Conservation (phyloP, 1,140 invertebrate species). For the Mylabris phalerata region DNA sequence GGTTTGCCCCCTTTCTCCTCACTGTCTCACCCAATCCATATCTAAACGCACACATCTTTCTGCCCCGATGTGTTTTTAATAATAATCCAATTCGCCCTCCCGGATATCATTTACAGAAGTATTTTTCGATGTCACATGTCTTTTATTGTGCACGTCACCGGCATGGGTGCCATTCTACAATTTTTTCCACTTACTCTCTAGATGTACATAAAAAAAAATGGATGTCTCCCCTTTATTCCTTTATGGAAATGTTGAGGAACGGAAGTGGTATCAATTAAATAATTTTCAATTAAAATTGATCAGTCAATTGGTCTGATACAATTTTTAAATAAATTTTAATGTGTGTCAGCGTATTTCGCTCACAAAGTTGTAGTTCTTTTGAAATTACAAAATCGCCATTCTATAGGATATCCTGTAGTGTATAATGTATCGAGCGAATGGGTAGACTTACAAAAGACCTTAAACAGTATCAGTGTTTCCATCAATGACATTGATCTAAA, state of each 20-base stretch:
- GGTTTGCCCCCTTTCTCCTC: background rate
- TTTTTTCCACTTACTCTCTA: background rate
- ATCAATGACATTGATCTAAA: conserved; percentile 23
- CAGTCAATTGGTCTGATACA: too few species aligned
- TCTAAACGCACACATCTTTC: conserved; percentile 11
- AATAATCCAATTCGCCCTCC: conserved; percentile 17
- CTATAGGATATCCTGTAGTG: conserved; percentile 18
- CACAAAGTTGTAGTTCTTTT: background rate
- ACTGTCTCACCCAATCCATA: background rate
- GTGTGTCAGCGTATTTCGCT: background rate
- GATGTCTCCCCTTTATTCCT: too few species aligned
- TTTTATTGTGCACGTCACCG: conserved; percentile 21
- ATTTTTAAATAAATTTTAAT: too few species aligned
- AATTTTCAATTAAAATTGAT: too few species aligned
- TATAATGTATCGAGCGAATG: conserved; percentile 14
- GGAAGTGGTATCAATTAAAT: too few species aligned
- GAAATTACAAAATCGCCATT: background rate
- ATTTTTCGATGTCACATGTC: conserved; percentile 33
- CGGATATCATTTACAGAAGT: conserved; percentile 27
- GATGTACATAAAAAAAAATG: too few species aligned
- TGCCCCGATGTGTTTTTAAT: conserved; percentile 25
- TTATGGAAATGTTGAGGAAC: too few species aligned
- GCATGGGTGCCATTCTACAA: conserved; percentile 11
- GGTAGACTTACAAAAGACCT: conserved; percentile 16
- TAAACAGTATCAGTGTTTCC: conserved; percentile 21